phyloP scores from a whole-genome alignment of 35 echinoderm and acorn worm genomes.

The Strongylocentrotus purpuratus region DNA sequence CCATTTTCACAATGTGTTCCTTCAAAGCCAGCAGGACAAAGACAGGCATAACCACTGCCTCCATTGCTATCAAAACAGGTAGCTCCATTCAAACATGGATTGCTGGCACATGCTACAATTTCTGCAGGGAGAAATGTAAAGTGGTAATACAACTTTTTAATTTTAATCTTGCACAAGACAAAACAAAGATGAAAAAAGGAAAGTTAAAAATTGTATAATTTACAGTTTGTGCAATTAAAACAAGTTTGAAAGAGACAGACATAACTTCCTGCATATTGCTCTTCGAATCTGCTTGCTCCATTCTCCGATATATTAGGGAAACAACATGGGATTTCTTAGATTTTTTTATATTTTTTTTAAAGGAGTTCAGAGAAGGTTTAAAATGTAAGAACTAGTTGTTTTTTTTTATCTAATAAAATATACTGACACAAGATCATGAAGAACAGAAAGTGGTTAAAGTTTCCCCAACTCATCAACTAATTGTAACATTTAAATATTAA shows the following conservation, averaged over 20 bases:
- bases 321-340: slow-evolving; percentile 27
- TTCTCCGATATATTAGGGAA: slow-evolving; percentile 24
- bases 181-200: no score
- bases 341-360: no score
- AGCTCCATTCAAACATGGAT: slow-evolving; percentile 59
- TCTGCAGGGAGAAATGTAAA: neutral
- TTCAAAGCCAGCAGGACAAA: slow-evolving; percentile 48
- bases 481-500: no score
- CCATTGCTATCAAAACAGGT: slow-evolving; percentile 26
- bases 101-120: slow-evolving; percentile 25
- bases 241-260: neutral
- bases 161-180: no score
- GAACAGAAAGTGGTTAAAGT: no score
- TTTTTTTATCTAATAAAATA: no score
- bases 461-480: no score
- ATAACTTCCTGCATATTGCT: neutral
- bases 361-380: no score
- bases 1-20: slow-evolving; percentile 40
- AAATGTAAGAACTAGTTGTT: no score
- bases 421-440: no score
- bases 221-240: slow-evolving; percentile 40
- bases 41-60: slow-evolving; percentile 39
- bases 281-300: slow-evolving; percentile 27
- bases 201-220: neutral
- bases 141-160: neutral